Percentiles rank a stretch among this genome's conserved stretches.
Evolutionary conservation across 2,113 vertebrate genomes (phyloP).

Genomic region (Pimephales promelas): DNA sequence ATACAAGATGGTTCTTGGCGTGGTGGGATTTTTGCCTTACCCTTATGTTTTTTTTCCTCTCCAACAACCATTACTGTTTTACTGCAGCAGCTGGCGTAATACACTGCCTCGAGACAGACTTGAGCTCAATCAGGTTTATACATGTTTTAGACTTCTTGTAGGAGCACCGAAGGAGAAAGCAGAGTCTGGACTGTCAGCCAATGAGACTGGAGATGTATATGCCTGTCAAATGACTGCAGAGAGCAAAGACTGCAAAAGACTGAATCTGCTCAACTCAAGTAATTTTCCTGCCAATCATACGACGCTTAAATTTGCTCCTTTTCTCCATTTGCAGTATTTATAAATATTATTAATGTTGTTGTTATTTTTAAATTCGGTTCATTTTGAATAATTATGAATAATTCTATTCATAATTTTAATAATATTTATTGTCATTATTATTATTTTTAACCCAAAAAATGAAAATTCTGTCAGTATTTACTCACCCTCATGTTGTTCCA

Average conservation of each 20-base stretch:
- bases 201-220: constrained; percentile 84
- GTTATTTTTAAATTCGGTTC: too few relatives aligned
- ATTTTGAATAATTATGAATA: too few relatives aligned
- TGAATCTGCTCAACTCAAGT: constrained; percentile 81
- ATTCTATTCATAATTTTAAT: too few relatives aligned
- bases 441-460: too few relatives aligned
- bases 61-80: not conserved
- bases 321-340: too few relatives aligned
- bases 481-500: too few relatives aligned
- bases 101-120: not conserved
- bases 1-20: not conserved
- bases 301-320: not conserved
- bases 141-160: constrained; percentile 78
- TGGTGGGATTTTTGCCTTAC: not conserved
- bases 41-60: not conserved
- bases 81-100: not conserved
- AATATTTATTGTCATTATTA: too few relatives aligned
- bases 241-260: constrained; percentile 79
- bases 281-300: constrained; percentile 43
- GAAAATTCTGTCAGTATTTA: too few relatives aligned
- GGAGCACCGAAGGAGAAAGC: constrained; percentile 84
- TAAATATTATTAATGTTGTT: too few relatives aligned
- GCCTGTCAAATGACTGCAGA: constrained; percentile 78
- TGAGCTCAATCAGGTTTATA: constrained; percentile 17
- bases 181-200: constrained; percentile 65